Base-by-base conservation (phyloP, 2,888 invertebrate genomes). In the Melanotus villosus region DNA sequence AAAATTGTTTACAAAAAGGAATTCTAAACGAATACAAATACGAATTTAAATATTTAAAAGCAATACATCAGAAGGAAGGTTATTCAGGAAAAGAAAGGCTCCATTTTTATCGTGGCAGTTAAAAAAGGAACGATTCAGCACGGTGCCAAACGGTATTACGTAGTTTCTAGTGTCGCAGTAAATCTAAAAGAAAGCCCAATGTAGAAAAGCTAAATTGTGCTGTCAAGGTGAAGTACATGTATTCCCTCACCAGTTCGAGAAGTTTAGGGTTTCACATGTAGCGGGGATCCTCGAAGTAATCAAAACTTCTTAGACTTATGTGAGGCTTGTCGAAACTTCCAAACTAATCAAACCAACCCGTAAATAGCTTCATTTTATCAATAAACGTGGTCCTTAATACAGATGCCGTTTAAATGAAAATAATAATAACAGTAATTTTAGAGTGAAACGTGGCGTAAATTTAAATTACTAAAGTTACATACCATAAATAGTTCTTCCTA, bases 161-260 rank as follows among this genome's bases (percentile, higher is more conserved):
- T 32, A 52, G 52, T 32, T 50, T 47, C 47, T 10, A 32, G 52
- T 57, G 63, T 64, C 45, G 68, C 50, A 47, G 58, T 68, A 63
- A 63, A 63, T 68, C 63, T 62, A 38, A 54, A 62, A 41, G 34
- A 60, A 67, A 65, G 41, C 45, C 54, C 43, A 26, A 67, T 58
- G 66, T 59, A 56, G 67, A 68, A 62, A 68, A 68, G 38, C 68
- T 68, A 68, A 68, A 68, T 68, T 68, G 68, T 68, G 38, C 68
- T 63, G 68, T 68, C 68, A 68, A 68, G 68, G 63, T 68, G 45
- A 67, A 52, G 62, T 63, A 58, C 68, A 68, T 58, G 68, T 68
- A 68, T 57, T 68, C 68, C 68, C 63, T 26, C 34, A 68, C 26
- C 57, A 45, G 62, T 23, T 68, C 63, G 9, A 47, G 54, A 68